These are phyloP conservation scores for Idaea dimidiata DNA, from an alignment of 2,888 invertebrate species.

Conservation along the genomic window DNA sequence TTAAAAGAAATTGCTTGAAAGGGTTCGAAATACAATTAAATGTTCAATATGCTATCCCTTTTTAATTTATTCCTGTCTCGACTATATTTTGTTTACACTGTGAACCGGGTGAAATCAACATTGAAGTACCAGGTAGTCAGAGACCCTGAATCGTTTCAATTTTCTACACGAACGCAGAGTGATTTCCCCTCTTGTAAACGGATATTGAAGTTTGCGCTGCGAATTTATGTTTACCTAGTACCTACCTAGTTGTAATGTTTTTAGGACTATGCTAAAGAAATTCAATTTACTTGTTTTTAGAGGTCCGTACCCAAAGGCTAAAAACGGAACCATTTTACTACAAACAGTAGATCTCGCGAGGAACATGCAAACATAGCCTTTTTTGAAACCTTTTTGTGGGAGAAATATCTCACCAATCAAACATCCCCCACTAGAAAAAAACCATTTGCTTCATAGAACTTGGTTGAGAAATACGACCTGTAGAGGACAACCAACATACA, in stretches of 20 bases:
- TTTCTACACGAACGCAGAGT: constrained; percentile 29
- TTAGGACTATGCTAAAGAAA: no score
- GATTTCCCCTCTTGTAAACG: constrained; percentile 36
- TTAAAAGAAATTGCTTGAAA: no score
- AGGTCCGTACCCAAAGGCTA: neutral
- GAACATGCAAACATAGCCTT: no score
- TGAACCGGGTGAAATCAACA: neutral
- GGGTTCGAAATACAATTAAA: no score
- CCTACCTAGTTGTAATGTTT: neutral
- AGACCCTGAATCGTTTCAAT: constrained; percentile 34
- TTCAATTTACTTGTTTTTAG: no score
- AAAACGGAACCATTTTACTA: neutral
- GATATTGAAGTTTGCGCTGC: constrained; percentile 39
- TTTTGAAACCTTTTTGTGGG: no score
- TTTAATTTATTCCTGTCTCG: neutral
- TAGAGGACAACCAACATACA: no score
- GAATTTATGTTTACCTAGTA: constrained; percentile 29
- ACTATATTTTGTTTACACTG: neutral
- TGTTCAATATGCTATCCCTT: neutral
- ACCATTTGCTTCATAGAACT: no score
- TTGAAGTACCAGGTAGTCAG: constrained; percentile 15
- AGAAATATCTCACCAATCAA: no score
- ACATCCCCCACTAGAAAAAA: no score
- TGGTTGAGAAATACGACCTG: no score
- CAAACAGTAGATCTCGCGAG: no score